Conservation (phyloP, 2,113 vertebrate genomes). For the Halcyon malimbica region DNA sequence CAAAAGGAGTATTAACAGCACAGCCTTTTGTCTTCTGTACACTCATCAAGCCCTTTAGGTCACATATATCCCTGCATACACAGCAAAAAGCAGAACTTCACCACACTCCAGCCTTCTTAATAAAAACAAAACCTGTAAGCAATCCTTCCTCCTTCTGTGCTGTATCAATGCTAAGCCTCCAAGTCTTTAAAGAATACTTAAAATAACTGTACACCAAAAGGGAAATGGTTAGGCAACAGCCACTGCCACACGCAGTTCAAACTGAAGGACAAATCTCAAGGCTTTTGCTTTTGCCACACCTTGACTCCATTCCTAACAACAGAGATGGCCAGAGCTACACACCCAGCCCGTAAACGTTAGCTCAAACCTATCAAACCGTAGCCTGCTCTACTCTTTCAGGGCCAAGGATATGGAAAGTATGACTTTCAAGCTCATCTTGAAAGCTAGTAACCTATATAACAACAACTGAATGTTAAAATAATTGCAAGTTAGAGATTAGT, state of each 20-base stretch:
- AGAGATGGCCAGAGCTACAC: background rate
- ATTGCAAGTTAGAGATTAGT: background rate
- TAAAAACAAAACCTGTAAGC: background rate
- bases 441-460: background rate
- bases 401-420: background rate
- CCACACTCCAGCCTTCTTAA: background rate
- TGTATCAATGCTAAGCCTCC: background rate
- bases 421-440: background rate
- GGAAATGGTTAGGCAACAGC: background rate
- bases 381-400: background rate
- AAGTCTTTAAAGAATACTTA: background rate
- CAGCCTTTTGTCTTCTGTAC: background rate
- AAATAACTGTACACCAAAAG: background rate
- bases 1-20: background rate
- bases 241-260: background rate
- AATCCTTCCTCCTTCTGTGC: constrained; percentile 9
- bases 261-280: background rate
- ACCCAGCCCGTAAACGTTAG: background rate
- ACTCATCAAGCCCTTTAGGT: background rate
- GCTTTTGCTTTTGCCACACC: background rate
- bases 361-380: background rate
- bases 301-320: background rate
- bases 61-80: background rate
- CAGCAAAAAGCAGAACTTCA: background rate
- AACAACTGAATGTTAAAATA: background rate